phyloP scores from a whole-genome alignment of 1,140 invertebrate genomes.

The Conopomorpha cramerella region DNA sequence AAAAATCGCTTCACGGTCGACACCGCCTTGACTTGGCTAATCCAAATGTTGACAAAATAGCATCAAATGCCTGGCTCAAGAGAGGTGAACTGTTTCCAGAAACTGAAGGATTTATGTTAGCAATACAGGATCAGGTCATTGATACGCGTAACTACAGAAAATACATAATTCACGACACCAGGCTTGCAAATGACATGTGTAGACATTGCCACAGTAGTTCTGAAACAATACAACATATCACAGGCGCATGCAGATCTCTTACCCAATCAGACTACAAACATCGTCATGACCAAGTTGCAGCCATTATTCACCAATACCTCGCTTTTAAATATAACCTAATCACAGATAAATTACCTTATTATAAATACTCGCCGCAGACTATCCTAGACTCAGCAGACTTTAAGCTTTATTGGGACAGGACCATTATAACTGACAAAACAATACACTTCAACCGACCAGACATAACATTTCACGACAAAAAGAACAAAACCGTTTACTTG shows the following conservation, averaged over 20 bases:
- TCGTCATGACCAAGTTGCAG: too few species aligned
- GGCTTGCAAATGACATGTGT: not conserved
- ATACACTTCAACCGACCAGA: too few species aligned
- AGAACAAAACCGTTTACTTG: too few species aligned
- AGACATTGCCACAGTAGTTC: not conserved
- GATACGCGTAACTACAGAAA: not conserved
- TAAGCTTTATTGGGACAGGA: too few species aligned
- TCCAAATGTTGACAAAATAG: not conserved
- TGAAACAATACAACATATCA: not conserved
- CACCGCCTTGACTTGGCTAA: not conserved
- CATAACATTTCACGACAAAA: too few species aligned
- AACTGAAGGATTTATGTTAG: not conserved
- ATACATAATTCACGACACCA: not conserved
- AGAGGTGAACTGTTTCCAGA: not conserved
- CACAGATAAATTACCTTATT: too few species aligned
- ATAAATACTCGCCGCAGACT: too few species aligned
- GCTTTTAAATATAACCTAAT: too few species aligned
- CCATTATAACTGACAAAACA: too few species aligned
- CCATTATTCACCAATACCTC: too few species aligned
- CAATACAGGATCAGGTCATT: not conserved
- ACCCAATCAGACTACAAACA: not conserved
- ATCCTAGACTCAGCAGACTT: too few species aligned
- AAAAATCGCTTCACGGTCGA: not conserved
- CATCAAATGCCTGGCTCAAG: not conserved
- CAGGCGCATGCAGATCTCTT: not conserved